Evolutionary conservation across 1,140 invertebrate genomes (phyloP).

Genomic region (Seison nebaliae): DNA sequence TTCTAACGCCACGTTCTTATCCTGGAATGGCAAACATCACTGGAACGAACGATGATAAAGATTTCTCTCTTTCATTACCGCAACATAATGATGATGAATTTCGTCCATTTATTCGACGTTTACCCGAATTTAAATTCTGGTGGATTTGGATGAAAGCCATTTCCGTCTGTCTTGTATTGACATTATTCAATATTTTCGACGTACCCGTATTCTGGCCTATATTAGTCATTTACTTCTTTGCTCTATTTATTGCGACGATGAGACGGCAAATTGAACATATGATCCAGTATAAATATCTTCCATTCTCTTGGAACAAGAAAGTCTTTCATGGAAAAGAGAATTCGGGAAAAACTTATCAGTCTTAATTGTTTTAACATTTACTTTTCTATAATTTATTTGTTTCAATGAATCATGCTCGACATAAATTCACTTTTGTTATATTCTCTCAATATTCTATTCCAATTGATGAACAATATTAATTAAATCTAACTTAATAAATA

Average conservation of each 20-base stretch:
- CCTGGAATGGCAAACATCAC: constrained; percentile 47
- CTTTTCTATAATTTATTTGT: too few relatives aligned
- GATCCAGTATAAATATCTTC: constrained; percentile 93
- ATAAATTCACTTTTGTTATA: too few relatives aligned
- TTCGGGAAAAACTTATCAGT: too few relatives aligned
- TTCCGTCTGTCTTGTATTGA: constrained; percentile 61
- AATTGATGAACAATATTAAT: too few relatives aligned
- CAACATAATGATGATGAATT: constrained; percentile 86
- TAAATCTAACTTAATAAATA: too few relatives aligned
- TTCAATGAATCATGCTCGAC: too few relatives aligned
- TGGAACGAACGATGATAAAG: constrained; percentile 38
- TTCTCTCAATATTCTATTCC: too few relatives aligned
- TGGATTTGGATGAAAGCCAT: constrained; percentile 81
- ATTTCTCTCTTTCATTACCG: constrained; percentile 60
- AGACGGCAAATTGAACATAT: constrained; percentile 99
- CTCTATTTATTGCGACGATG: constrained; percentile 91
- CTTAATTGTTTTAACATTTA: too few relatives aligned
- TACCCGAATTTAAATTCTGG: constrained; percentile 99
- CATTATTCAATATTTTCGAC: constrained; percentile 89
- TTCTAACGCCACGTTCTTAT: constrained; percentile 95
- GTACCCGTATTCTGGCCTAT: constrained; percentile 99
- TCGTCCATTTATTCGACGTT: constrained; percentile 74
- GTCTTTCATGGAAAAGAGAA: constrained; percentile 34
- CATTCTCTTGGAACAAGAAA: constrained; percentile 88
- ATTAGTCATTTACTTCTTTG: constrained; percentile 94